phyloP scores from a whole-genome alignment of 2,113 vertebrate species.

The Monarcha castaneiventris region DNA sequence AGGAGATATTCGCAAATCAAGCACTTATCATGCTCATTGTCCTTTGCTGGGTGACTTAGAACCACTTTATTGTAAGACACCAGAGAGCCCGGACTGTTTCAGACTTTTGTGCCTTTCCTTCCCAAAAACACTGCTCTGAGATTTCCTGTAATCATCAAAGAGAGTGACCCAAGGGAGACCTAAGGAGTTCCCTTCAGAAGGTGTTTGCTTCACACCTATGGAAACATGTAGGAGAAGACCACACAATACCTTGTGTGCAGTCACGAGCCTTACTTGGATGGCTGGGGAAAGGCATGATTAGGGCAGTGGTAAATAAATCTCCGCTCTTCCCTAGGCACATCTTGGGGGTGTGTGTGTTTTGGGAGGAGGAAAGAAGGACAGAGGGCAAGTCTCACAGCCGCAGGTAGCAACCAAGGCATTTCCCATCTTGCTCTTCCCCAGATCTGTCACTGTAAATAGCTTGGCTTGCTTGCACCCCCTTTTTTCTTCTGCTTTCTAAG shows the following conservation, averaged over 20 bases:
- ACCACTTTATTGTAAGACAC: neutral
- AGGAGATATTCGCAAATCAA: neutral
- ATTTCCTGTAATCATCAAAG: neutral
- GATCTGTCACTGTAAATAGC: neutral
- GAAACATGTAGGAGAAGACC: neutral
- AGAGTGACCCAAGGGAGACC: neutral
- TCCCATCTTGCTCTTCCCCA: neutral
- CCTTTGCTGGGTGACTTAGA: neutral
- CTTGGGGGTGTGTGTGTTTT: neutral
- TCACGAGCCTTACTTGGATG: neutral
- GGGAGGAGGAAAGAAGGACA: neutral
- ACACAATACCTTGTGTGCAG: neutral
- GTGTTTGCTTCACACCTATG: neutral
- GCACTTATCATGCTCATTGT: neutral
- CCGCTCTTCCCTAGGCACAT: neutral
- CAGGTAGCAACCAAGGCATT: neutral
- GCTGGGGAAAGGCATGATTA: neutral
- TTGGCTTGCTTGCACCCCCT: neutral
- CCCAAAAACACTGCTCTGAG: neutral
- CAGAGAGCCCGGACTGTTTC: neutral
- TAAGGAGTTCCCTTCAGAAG: neutral
- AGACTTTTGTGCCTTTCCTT: neutral
- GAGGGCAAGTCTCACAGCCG: neutral
- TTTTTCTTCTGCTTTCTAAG: slow-evolving; percentile 23
- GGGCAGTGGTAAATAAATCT: neutral